phyloP scores from a whole-genome alignment of 1,140 invertebrate genomes.

The Cephus cinctus region DNA sequence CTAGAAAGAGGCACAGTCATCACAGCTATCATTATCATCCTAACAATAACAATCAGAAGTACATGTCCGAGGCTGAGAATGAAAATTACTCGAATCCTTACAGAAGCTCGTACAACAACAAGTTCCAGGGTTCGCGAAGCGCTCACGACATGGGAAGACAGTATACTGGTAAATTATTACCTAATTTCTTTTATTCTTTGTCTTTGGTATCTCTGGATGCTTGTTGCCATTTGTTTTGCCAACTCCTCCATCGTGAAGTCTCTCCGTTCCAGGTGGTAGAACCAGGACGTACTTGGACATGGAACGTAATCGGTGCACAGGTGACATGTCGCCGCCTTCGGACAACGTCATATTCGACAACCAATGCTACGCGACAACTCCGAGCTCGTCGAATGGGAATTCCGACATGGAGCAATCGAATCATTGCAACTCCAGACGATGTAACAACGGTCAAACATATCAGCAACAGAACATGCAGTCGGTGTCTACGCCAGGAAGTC shows the following conservation, averaged over 20 bases:
- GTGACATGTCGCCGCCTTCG: constrained; percentile 82
- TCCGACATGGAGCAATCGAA: constrained; percentile 78
- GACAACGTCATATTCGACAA: constrained; percentile 93
- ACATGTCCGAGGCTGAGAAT: constrained; percentile 49
- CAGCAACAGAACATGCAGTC: constrained; percentile 41
- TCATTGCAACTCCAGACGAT: constrained; percentile 62
- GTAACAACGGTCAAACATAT: constrained; percentile 48
- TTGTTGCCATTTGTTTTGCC: constrained; percentile 17
- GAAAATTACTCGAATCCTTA: constrained; percentile 51
- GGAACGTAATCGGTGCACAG: constrained; percentile 68
- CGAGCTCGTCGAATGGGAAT: constrained; percentile 87
- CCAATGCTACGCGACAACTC: constrained; percentile 90
- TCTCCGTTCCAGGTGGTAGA: constrained; percentile 49
- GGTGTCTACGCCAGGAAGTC: constrained; percentile 77
- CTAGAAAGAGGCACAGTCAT: constrained; percentile 65
- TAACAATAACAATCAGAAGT: constrained; percentile 55
- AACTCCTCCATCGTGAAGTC: background rate
- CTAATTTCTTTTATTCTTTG: constrained; percentile 3
- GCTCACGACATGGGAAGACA: constrained; percentile 50
- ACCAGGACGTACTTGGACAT: constrained; percentile 78
- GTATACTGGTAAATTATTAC: constrained; percentile 37
- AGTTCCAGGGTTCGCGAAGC: constrained; percentile 57
- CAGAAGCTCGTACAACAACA: constrained; percentile 52
- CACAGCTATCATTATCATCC: constrained; percentile 60
- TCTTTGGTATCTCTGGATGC: too few relatives aligned